Conservation (phyloP, 2,888 invertebrate species). For the Harpalus rubripes region DNA sequence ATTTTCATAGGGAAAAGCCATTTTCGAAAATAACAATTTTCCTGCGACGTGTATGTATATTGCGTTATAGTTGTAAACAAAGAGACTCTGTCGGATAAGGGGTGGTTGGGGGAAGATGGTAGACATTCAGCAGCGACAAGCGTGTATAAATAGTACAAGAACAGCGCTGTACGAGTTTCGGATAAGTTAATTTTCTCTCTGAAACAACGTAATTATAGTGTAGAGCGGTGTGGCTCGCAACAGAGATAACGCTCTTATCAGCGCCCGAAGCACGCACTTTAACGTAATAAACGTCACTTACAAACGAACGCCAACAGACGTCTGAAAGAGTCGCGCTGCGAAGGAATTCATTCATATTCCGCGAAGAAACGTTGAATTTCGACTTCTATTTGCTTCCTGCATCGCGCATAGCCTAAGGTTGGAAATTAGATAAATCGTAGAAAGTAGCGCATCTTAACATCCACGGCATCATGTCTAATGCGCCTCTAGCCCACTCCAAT, state of each 20-base stretch:
- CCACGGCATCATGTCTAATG: slow-evolving; percentile 16
- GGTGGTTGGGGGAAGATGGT: not conserved
- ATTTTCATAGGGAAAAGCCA: too few relatives aligned
- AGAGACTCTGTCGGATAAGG: not conserved
- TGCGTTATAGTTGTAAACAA: not conserved
- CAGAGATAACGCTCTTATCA: slow-evolving; percentile 74
- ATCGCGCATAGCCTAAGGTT: slow-evolving; percentile 40
- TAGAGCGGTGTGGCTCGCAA: slow-evolving; percentile 72
- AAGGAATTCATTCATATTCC: slow-evolving; percentile 59
- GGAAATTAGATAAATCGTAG: slow-evolving; percentile 62
- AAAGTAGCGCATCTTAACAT: slow-evolving; percentile 17
- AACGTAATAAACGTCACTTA: slow-evolving; percentile 75
- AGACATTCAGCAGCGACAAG: slow-evolving; percentile 44
- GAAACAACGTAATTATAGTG: slow-evolving; percentile 74
- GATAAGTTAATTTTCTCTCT: slow-evolving; percentile 75
- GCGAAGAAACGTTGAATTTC: slow-evolving; percentile 60
- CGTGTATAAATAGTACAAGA: slow-evolving; percentile 65
- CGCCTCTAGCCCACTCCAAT: slow-evolving; percentile 11
- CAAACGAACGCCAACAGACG: slow-evolving; percentile 73
- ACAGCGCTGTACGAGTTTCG: slow-evolving; percentile 69
- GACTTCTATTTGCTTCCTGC: slow-evolving; percentile 60
- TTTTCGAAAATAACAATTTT: too few relatives aligned
- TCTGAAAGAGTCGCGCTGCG: slow-evolving; percentile 48
- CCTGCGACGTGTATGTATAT: too few relatives aligned
- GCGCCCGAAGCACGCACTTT: slow-evolving; percentile 74